Base-by-base conservation (phyloP, 2,113 vertebrate species). In the Nanorana parkeri region DNA sequence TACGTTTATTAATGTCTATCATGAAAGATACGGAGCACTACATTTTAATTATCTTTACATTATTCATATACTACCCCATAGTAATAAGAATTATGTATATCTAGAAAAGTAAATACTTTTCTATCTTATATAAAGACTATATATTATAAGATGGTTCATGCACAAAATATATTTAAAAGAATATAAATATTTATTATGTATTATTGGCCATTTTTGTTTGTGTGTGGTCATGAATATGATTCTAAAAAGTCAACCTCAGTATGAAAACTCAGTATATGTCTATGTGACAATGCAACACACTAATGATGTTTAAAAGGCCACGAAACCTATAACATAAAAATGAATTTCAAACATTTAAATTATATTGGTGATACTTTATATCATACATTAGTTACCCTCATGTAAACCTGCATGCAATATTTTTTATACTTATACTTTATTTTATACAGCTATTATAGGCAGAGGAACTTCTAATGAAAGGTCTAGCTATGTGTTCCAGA, bases 41-140 rank as follows among this genome's bases (percentile, higher is more conserved):
- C 0, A 69, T 67, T 55, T 79, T 79, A 69, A 79, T 79, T 68
- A 79, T 41, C 66, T 79, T 69, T 79, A 56, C 28, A 60, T 79
- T 60, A 79, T 69, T 79, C 41, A 79, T 52, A 60, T 19, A 26
- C 64, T 36, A 66, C 52, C 66, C n/a, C 28, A 28, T 24, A 51
- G 65, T 56, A 68, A 68, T 68, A 21, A 58, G 20, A 69, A 69
- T 79, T 79, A 79, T 60, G 56, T 60, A 79, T 52, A 77, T 77
- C n/a, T 28, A 64, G 41, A 77, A 64, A n/a, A 63, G 29, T 26
- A 77, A 63, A 77, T 77, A 51, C 23, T 29, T 67, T 2, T 20
- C 47, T 73, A 19, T 29, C 52, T 73, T 15, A 55, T 19, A 56
- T 41, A 71, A 71, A 71, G 68, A 54, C 68, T 26, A 23, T 71